Evolutionary conservation across 2,888 invertebrate species (phyloP).

Genomic region (Noctua fimbriata): DNA sequence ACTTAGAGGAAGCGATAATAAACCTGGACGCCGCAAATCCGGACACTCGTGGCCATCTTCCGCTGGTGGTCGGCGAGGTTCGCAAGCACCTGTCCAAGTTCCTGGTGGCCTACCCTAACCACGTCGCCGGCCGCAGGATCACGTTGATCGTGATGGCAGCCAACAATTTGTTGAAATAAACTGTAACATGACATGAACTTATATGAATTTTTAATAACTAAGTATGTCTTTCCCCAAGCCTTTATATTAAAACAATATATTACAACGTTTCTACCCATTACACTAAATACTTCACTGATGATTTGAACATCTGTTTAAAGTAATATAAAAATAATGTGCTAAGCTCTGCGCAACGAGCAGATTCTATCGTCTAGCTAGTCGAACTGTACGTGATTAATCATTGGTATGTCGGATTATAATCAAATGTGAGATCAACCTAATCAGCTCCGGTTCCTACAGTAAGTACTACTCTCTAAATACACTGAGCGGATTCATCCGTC

Average conservation of each 20-base stretch:
- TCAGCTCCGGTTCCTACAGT: neutral
- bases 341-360: neutral
- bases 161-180: constrained; percentile 78
- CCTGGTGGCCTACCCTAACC: constrained; percentile 91
- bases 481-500: constrained; percentile 23
- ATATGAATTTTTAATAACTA: constrained; percentile 4
- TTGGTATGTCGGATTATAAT: constrained; percentile 45
- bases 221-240: neutral
- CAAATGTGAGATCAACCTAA: constrained; percentile 24
- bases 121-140: constrained; percentile 91
- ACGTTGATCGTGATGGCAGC: constrained; percentile 93
- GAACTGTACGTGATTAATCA: constrained; percentile 56
- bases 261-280: neutral
- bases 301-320: constrained; percentile 9
- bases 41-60: constrained; percentile 94
- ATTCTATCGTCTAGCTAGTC: constrained; percentile 18
- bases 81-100: constrained; percentile 90
- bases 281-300: neutral
- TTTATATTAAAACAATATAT: no score
- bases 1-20: constrained; percentile 95
- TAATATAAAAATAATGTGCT: constrained; percentile 17
- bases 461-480: neutral
- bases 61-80: constrained; percentile 93
- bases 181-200: neutral
- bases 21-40: constrained; percentile 93